Evolutionary conservation across 1,140 invertebrate species (phyloP).

Genomic region (Cotesia vestalis): DNA sequence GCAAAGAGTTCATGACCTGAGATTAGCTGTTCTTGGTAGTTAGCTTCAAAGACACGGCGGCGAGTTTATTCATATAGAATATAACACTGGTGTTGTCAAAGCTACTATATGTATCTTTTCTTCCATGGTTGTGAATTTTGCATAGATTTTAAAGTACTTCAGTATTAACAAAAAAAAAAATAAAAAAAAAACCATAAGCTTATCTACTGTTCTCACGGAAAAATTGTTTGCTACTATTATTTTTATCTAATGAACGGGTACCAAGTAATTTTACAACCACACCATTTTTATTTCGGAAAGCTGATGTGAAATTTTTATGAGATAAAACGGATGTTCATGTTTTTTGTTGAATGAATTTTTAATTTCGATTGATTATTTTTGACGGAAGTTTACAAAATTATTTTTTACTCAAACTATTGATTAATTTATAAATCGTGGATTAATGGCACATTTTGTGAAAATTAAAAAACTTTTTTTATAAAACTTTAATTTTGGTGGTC

Average conservation of each 20-base stretch:
- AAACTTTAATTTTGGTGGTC: too few species aligned
- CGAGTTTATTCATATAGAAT: conserved; percentile 10
- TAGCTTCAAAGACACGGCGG: conserved; percentile 19
- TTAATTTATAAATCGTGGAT: too few species aligned
- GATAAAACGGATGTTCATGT: too few species aligned
- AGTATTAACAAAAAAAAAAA: background rate
- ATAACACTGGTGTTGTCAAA: conserved; percentile 12
- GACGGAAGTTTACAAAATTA: too few species aligned
- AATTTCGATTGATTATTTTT: too few species aligned
- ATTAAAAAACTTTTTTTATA: too few species aligned
- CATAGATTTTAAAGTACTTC: conserved; percentile 28
- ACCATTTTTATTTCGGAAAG: background rate
- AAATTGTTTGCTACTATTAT: background rate
- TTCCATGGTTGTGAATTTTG: background rate
- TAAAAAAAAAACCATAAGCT: background rate
- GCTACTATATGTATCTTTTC: background rate
- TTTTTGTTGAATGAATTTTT: too few species aligned
- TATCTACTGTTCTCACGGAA: background rate
- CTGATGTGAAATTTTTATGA: background rate
- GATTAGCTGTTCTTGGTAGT: conserved; percentile 26
- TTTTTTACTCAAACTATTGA: too few species aligned
- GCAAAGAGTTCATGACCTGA: conserved; percentile 33
- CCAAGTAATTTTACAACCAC: background rate
- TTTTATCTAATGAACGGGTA: background rate
- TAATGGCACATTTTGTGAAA: too few species aligned